These are phyloP conservation scores for Homarus americanus DNA, from an alignment of 1,140 invertebrate species.

Conservation along the genomic window DNA sequence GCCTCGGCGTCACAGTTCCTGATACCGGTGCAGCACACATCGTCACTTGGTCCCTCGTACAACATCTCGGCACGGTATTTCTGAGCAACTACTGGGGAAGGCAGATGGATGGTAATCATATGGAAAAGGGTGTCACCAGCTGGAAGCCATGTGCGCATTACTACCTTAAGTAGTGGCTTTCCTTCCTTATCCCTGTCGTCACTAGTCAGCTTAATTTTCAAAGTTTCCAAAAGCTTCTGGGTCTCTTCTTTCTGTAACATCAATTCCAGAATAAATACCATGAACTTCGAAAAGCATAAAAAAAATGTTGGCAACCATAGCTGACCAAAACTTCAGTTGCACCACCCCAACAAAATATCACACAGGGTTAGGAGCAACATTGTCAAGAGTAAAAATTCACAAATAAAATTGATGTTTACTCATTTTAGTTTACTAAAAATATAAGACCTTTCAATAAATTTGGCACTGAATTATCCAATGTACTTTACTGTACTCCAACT, in stretches of 20 bases:
- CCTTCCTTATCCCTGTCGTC: constrained; percentile 98
- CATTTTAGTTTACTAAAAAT: too few relatives aligned
- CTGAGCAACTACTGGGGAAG: constrained; percentile 98
- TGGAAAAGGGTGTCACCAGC: constrained; percentile 99
- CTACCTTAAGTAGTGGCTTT: constrained; percentile 93
- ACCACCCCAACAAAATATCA: too few relatives aligned
- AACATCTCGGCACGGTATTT: constrained; percentile 99
- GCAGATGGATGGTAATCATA: constrained; percentile 99
- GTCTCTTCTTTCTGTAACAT: constrained; percentile 91
- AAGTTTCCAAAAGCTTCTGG: constrained; percentile 89
- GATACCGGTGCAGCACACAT: constrained; percentile 94
- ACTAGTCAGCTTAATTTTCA: constrained; percentile 93
- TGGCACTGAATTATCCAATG: too few relatives aligned
- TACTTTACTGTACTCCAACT: too few relatives aligned
- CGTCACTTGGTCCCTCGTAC: constrained; percentile 98
- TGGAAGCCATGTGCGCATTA: constrained; percentile 99
- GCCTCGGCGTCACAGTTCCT: constrained; percentile 96
- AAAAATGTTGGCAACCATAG: too few relatives aligned
- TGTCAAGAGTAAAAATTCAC: too few relatives aligned
- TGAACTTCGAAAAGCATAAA: too few relatives aligned
- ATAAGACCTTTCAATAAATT: too few relatives aligned
- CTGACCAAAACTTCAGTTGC: too few relatives aligned
- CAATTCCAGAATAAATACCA: too few relatives aligned
- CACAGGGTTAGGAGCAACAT: too few relatives aligned
- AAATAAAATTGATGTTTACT: too few relatives aligned